Conservation (phyloP, 2,113 vertebrate species). For the Melanostigma gelatinosum region DNA sequence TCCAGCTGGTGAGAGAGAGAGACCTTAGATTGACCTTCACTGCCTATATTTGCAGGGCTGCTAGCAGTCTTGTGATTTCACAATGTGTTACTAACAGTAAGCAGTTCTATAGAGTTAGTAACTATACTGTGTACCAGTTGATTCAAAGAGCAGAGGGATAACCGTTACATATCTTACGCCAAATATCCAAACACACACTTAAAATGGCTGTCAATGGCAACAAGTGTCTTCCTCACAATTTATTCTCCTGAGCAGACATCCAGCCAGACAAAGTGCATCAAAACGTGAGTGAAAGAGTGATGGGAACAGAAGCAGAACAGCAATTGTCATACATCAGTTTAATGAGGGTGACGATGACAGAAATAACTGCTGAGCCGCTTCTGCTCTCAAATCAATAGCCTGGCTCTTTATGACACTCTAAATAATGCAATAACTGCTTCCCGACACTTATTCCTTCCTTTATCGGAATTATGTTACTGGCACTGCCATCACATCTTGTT, state of each 20-base stretch:
- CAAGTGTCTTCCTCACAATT: not conserved
- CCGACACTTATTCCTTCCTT: slow-evolving; percentile 76
- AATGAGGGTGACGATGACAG: slow-evolving; percentile 81
- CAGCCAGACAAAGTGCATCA: slow-evolving; percentile 21
- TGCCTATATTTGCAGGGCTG: not conserved
- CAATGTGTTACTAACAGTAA: not conserved
- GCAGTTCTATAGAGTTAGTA: not conserved
- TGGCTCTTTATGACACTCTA: slow-evolving; percentile 78
- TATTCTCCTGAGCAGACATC: slow-evolving; percentile 12
- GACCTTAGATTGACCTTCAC: not conserved
- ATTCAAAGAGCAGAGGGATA: not conserved
- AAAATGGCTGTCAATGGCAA: slow-evolving; percentile 5
- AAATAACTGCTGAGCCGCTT: slow-evolving; percentile 78
- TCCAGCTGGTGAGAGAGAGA: not conserved
- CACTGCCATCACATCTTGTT: slow-evolving; percentile 76
- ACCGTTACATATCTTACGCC: not conserved
- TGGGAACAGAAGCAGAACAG: slow-evolving; percentile 35
- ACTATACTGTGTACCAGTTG: not conserved
- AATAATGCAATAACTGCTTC: slow-evolving; percentile 81
- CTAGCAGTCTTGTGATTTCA: not conserved
- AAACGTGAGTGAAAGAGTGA: slow-evolving; percentile 38
- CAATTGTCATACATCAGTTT: slow-evolving; percentile 78
- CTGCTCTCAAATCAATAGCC: slow-evolving; percentile 82
- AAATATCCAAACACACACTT: not conserved
- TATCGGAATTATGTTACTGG: slow-evolving; percentile 68